Percentiles rank a stretch among this genome's conserved stretches.
Evolutionary conservation across 2,888 invertebrate species (phyloP).

Genomic region (Myathropa florea): DNA sequence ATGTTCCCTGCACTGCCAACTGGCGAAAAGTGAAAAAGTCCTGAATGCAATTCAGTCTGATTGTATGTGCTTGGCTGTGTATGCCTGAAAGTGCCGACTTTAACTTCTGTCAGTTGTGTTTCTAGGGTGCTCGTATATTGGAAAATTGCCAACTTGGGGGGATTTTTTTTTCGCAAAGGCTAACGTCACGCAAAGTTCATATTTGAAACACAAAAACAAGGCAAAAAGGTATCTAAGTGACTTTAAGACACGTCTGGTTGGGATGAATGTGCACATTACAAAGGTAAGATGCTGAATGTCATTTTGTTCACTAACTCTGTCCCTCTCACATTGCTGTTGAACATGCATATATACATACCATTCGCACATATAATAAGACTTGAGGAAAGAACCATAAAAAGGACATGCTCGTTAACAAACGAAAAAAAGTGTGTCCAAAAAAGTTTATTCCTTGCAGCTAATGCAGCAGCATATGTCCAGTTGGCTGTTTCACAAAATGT

Average conservation of each 20-base stretch:
- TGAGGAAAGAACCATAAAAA: conserved; percentile 25
- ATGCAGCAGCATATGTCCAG: conserved; percentile 51
- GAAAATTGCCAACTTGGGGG: conserved; percentile 46
- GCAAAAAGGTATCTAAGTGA: background rate
- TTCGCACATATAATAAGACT: too few species aligned
- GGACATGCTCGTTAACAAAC: conserved; percentile 47
- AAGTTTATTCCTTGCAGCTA: conserved; percentile 44
- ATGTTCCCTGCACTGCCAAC: conserved; percentile 51
- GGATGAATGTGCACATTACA: conserved; percentile 25
- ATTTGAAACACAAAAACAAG: conserved; percentile 1
- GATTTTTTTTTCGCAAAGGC: background rate
- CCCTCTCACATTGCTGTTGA: conserved; percentile 11
- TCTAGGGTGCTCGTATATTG: conserved; percentile 5
- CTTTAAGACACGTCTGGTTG: background rate
- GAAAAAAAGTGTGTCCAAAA: conserved; percentile 9
- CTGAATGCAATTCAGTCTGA: conserved; percentile 45
- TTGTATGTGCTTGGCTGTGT: conserved; percentile 7
- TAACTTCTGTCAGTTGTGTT: conserved; percentile 10
- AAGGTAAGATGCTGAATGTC: conserved; percentile 29
- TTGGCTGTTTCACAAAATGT: conserved; percentile 35
- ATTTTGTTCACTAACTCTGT: background rate
- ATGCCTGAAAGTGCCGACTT: conserved; percentile 26
- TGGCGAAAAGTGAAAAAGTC: conserved; percentile 45
- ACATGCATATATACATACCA: background rate
- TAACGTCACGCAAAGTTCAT: conserved; percentile 31